Percentiles rank a stretch among this genome's conserved stretches.
These are phyloP conservation scores for Yponomeuta malinellus DNA, from an alignment of 2,888 invertebrate species.

Conservation along the genomic window DNA sequence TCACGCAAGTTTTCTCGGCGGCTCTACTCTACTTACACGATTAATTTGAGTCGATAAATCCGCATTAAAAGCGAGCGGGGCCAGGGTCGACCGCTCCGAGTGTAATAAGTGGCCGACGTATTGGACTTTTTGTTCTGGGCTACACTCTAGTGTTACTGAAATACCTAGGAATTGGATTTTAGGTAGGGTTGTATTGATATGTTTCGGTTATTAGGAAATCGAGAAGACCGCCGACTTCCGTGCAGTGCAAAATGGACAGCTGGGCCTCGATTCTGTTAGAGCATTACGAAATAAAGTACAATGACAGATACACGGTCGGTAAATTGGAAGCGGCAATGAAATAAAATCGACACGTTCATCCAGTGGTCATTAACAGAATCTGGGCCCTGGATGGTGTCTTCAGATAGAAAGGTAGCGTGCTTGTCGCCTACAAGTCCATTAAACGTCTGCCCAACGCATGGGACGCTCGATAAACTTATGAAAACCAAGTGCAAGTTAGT, in stretches of 20 bases:
- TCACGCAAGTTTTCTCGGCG: conserved; percentile 66
- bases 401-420: conserved; percentile 68
- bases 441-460: conserved; percentile 64
- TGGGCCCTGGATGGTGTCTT: conserved; percentile 19
- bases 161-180: not conserved
- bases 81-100: conserved; percentile 61
- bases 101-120: conserved; percentile 58
- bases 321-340: not conserved
- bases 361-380: too few relatives aligned
- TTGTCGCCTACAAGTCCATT: conserved; percentile 70
- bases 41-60: conserved; percentile 75
- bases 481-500: too few relatives aligned
- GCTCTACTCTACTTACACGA: conserved; percentile 65
- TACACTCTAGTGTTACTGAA: conserved; percentile 23
- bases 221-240: conserved; percentile 42
- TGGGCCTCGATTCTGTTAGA: too few relatives aligned
- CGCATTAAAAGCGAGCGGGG: conserved; percentile 62
- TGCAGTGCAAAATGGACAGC: conserved; percentile 18
- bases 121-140: conserved; percentile 55
- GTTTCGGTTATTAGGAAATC: conserved; percentile 44
- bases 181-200: not conserved
- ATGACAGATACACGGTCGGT: not conserved
- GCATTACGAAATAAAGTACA: not conserved
- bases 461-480: conserved; percentile 75
- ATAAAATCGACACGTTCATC: not conserved